A percentile compares a stretch with the other conserved stretches of the same genome.
These are phyloP conservation scores for Rosalia funebris DNA, from an alignment of 2,888 invertebrate species.

Conservation along the genomic window DNA sequence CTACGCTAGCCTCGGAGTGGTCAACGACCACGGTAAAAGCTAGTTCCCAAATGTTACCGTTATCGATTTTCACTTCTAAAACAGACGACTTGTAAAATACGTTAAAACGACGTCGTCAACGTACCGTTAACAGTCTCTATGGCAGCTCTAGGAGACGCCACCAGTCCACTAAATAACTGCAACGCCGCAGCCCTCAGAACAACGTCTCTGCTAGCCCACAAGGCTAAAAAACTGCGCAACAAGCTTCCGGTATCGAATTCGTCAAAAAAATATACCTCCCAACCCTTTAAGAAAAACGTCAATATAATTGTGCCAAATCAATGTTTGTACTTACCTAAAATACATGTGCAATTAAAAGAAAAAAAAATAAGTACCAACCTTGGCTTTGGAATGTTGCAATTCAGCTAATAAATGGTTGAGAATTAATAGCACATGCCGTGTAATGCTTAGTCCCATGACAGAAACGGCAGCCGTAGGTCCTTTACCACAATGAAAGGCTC, in stretches of 20 bases:
- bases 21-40: constrained; percentile 60
- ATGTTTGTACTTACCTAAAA: background rate
- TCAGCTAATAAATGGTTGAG: constrained; percentile 67
- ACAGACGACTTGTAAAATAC: constrained; percentile 15
- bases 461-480: constrained; percentile 65
- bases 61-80: constrained; percentile 46
- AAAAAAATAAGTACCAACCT: constrained; percentile 58
- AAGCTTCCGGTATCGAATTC: constrained; percentile 45
- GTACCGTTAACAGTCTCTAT: constrained; percentile 57
- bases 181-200: constrained; percentile 67
- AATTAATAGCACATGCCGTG: constrained; percentile 66
- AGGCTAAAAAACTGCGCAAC: constrained; percentile 61
- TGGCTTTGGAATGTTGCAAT: constrained; percentile 63
- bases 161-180: constrained; percentile 66
- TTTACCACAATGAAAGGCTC: constrained; percentile 66
- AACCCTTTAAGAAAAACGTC: constrained; percentile 46
- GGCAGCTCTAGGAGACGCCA: constrained; percentile 55
- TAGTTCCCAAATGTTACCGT: constrained; percentile 55
- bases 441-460: constrained; percentile 69
- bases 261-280: constrained; percentile 59
- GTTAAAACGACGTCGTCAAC: background rate
- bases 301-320: background rate
- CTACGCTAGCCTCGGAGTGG: constrained; percentile 67
- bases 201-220: constrained; percentile 67
- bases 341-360: too few species aligned